Evolutionary conservation across 2,113 vertebrate species (phyloP).

Genomic region (Isurus oxyrinchus): DNA sequence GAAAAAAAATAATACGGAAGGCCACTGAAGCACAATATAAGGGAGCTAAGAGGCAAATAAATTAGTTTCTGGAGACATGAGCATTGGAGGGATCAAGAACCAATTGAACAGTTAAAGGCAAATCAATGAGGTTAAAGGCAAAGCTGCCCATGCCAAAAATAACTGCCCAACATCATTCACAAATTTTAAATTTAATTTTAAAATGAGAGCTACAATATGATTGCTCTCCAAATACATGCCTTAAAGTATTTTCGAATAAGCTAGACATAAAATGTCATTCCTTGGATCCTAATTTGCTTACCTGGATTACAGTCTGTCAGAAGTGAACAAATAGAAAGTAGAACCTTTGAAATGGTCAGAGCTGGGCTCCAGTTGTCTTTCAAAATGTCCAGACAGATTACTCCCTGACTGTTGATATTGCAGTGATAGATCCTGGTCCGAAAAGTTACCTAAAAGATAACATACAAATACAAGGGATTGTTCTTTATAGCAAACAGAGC

Average conservation of each 20-base stretch:
- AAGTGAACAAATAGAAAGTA: constrained; percentile 87
- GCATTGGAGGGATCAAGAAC: background rate
- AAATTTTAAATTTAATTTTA: background rate
- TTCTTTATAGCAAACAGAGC: background rate
- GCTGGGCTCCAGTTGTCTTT: constrained; percentile 91
- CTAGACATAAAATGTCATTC: background rate
- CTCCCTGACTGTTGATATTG: constrained; percentile 92
- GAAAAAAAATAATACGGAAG: background rate
- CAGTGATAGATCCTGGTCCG: constrained; percentile 88
- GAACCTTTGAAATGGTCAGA: constrained; percentile 87
- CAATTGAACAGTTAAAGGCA: background rate
- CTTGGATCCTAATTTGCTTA: constrained; percentile 51
- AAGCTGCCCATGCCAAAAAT: background rate
- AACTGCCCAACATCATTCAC: background rate
- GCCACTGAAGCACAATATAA: background rate
- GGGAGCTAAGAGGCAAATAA: background rate
- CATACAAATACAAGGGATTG: background rate
- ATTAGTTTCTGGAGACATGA: background rate
- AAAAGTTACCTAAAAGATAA: constrained; percentile 69
- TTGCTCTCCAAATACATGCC: background rate
- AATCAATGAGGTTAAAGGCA: background rate
- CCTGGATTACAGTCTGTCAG: constrained; percentile 88
- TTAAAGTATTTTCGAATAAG: background rate
- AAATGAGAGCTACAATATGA: background rate
- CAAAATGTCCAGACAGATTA: constrained; percentile 88